Base-by-base conservation (phyloP, 53 echinoderm and acorn worm species). In the Actinopyga echinites region DNA sequence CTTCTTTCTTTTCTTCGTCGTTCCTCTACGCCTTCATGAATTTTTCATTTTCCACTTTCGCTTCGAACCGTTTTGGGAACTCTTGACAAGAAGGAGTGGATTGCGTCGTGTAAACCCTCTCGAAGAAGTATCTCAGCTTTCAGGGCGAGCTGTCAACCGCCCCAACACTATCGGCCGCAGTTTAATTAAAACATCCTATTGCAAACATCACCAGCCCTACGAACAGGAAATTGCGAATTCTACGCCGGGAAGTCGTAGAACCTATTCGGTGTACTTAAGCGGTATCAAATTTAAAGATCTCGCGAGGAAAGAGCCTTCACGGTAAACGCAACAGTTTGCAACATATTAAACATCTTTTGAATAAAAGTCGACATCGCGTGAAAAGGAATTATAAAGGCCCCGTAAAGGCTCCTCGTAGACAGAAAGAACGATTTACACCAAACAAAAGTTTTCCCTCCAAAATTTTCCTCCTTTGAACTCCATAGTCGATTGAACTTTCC, bases 151-250 rank as follows among this genome's bases (percentile, higher is more conserved):
- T 77, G 77, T 77, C 77, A 77, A 56, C 32, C 77, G 77, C 28
- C 77, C 77, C 77, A 55, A 56, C 54, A 77, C 56, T 33, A 77
- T 53, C 77, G 77, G 56, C 77, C 15, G 77, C 30, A 77, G 55
- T 77, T 77, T 77, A 77, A 77, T 77, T 77, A 77, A 77, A 77
- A 77, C 77, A 54, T 53, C 23, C 77, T 30, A 43, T 33, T 55
- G 56, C 77, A 77, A 77, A 77, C 56, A 77, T 54, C 56, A 55
- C 77, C 49, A 56, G 54, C 54, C 53, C 77, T 56, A 33, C 29
- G 77, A 77, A 77, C 77, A 77, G 77, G 77, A 77, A 77, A 77
- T 77, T 77, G 77, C 77, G 77, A 77, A 77, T 77, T 77, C 77
- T 56, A 20, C 56, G 77, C 49, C 53, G 77, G 77, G 77, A 77